phyloP scores from a whole-genome alignment of 2,113 vertebrate genomes.

The Apus apus region DNA sequence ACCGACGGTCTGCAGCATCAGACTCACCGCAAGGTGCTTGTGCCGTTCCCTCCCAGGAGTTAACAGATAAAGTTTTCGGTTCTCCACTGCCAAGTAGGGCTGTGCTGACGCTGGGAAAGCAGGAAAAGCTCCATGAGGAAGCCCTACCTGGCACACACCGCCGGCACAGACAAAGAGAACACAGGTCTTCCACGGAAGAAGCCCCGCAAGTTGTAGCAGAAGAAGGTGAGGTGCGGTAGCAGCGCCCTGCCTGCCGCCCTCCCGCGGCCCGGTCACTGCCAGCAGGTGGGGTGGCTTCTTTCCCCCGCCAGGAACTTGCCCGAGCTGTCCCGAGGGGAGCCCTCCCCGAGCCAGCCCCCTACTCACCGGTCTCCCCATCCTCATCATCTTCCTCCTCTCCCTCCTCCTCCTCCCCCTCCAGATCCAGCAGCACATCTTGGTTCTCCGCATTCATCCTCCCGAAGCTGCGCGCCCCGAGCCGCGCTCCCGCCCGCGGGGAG shows the following conservation, averaged over 20 bases:
- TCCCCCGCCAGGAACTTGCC: background rate
- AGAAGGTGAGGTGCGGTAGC: accelerated
- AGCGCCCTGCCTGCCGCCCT: background rate
- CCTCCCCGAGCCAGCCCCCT: background rate
- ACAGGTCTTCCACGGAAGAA: accelerated
- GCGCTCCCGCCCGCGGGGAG: background rate
- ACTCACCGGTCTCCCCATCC: slow-evolving; percentile 75
- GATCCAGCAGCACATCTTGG: slow-evolving; percentile 67
- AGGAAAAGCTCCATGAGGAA: background rate
- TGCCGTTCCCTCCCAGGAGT: background rate
- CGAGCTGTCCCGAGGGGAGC: background rate
- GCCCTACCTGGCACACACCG: background rate
- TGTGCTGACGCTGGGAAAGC: accelerated
- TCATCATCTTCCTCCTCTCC: slow-evolving; percentile 66
- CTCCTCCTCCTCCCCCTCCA: slow-evolving; percentile 65
- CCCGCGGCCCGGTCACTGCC: background rate
- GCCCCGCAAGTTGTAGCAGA: accelerated
- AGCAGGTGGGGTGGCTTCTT: background rate
- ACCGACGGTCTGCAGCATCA: background rate
- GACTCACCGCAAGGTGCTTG: background rate
- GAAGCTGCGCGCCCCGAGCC: background rate
- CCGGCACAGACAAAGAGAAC: background rate
- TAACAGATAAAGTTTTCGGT: background rate
- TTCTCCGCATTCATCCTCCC: slow-evolving; percentile 54
- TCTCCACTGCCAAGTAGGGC: background rate